A percentile compares a stretch with the other conserved stretches of the same genome.
These are phyloP conservation scores for Acronicta leporina DNA, from an alignment of 2,888 invertebrate species.

Conservation along the genomic window DNA sequence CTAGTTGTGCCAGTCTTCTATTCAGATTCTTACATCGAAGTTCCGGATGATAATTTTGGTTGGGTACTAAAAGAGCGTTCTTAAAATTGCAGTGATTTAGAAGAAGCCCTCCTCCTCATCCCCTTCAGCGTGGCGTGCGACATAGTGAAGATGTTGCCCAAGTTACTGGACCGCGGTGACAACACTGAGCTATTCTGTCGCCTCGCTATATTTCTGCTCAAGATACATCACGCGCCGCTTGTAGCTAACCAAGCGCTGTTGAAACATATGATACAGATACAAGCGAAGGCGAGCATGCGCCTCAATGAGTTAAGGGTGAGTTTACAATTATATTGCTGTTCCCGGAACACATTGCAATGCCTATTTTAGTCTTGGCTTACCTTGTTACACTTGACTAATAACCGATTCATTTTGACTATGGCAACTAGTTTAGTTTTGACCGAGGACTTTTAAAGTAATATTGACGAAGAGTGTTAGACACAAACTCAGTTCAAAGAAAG, in stretches of 20 bases:
- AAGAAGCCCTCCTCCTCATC: slow-evolving; percentile 95
- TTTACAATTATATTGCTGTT: slow-evolving; percentile 25
- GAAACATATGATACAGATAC: slow-evolving; percentile 90
- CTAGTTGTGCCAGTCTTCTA: too few species aligned
- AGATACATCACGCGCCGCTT: slow-evolving; percentile 94
- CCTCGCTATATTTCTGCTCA: slow-evolving; percentile 93
- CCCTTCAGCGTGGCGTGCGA: slow-evolving; percentile 95
- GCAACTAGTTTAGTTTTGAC: too few species aligned
- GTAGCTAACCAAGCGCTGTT: slow-evolving; percentile 92
- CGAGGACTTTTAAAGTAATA: too few species aligned
- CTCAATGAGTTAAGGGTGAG: slow-evolving; percentile 90
- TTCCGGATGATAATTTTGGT: too few species aligned
- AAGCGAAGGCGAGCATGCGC: slow-evolving; percentile 88
- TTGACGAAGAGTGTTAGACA: too few species aligned
- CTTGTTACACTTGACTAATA: too few species aligned
- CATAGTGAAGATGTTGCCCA: slow-evolving; percentile 92
- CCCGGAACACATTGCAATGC: too few species aligned
- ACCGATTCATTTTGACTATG: too few species aligned
- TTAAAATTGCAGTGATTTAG: slow-evolving; percentile 93
- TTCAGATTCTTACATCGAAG: too few species aligned
- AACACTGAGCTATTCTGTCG: slow-evolving; percentile 94
- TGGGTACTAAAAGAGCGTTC: too few species aligned
- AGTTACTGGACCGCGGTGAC: slow-evolving; percentile 91
- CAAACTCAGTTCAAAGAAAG: too few species aligned
- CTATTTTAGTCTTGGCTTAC: too few species aligned